Conservation (phyloP, 2,888 invertebrate genomes). For the Tachina grossa region DNA sequence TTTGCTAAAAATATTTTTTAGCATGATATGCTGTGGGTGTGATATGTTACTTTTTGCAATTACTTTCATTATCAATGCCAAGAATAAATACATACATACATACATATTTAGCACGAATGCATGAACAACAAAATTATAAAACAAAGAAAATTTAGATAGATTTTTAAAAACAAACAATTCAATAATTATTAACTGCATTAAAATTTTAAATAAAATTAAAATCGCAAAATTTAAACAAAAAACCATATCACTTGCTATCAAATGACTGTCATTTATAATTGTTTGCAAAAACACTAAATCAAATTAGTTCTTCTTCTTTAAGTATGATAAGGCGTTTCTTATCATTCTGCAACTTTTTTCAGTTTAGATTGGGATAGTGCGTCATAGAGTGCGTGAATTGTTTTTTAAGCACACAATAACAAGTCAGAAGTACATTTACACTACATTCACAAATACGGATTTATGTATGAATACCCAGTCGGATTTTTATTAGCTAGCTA, state of each 20-base stretch:
- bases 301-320: background rate
- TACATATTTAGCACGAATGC: background rate
- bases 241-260: background rate
- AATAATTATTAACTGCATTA: background rate
- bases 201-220: conserved; percentile 1
- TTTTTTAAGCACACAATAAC: background rate
- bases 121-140: background rate
- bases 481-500: no score
- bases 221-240: background rate
- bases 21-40: no score
- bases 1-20: background rate
- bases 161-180: background rate
- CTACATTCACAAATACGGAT: no score
- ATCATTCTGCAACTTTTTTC: background rate
- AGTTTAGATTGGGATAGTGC: background rate
- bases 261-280: background rate
- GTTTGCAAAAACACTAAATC: background rate
- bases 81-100: background rate
- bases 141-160: background rate
- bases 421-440: background rate
- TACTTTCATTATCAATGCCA: background rate
- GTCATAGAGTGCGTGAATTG: conserved; percentile 16
- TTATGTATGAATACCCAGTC: no score
- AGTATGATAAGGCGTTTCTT: background rate
- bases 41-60: background rate